These are phyloP conservation scores for Papilio polytes DNA, from an alignment of 1,140 invertebrate species.

Conservation along the genomic window DNA sequence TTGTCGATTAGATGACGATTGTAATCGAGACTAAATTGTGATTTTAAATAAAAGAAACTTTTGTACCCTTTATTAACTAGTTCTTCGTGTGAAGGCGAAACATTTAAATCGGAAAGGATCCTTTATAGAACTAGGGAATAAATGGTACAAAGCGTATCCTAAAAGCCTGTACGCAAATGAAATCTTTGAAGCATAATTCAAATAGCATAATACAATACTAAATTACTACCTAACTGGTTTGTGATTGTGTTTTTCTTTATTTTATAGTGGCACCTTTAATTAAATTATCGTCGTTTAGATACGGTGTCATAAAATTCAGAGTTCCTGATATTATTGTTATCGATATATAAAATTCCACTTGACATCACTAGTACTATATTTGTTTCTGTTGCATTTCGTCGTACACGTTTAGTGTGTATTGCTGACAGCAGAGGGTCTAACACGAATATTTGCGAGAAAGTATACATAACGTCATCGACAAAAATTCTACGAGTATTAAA, in stretches of 20 bases:
- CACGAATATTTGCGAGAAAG: too few relatives aligned
- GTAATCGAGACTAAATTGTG: slow-evolving; percentile 72
- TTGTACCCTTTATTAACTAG: slow-evolving; percentile 59
- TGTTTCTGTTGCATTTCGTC: slow-evolving; percentile 72
- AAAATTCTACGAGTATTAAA: too few relatives aligned
- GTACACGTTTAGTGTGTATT: slow-evolving; percentile 62
- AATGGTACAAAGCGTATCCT: not conserved
- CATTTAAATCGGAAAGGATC: not conserved
- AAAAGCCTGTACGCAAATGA: slow-evolving; percentile 45
- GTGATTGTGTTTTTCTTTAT: slow-evolving; percentile 19
- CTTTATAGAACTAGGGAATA: slow-evolving; percentile 16
- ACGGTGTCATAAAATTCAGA: slow-evolving; percentile 47
- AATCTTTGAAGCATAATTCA: slow-evolving; percentile 57
- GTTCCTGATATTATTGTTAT: slow-evolving; percentile 60
- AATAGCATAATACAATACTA: slow-evolving; percentile 51
- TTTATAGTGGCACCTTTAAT: slow-evolving; percentile 35
- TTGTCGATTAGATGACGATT: slow-evolving; percentile 72
- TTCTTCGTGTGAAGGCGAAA: slow-evolving; percentile 47
- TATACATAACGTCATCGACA: too few relatives aligned
- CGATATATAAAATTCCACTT: slow-evolving; percentile 48
- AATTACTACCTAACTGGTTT: slow-evolving; percentile 47
- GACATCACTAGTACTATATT: slow-evolving; percentile 43
- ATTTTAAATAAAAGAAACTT: slow-evolving; percentile 61
- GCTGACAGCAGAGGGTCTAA: slow-evolving; percentile 47
- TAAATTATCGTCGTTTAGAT: slow-evolving; percentile 39